Base-by-base conservation (phyloP, 2,888 invertebrate genomes). In the Chelonus formosanus region DNA sequence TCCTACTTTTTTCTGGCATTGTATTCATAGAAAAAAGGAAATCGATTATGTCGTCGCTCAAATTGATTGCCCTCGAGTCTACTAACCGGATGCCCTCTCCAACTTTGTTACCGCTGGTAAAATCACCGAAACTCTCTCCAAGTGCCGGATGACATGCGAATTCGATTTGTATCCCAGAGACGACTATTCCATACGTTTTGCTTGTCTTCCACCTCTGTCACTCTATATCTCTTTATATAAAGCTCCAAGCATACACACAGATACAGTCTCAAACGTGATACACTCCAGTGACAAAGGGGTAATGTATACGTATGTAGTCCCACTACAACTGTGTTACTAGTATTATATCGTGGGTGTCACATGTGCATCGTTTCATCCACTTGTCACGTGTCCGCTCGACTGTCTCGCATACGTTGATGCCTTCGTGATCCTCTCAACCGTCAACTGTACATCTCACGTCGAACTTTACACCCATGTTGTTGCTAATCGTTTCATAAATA, bases 21-120 rank as follows among this genome's bases (percentile, higher is more conserved):
- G 31, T 40, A 60, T 36, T 35, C 36, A 40, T 40, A 40, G 40
- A 40, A 61, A 36, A 53, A 34, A 43, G 32, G 20, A 62, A 62
- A 62, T 62, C 62, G 62, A 62, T 62, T 61, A 61, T 61, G 61
- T 61, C 53, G 50, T 63, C 48, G 57, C 56, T 52, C 48, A 45
- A 57, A 57, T 64, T 64, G 64, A 64, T 64, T 58, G 64, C 44
- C 61, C 57, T 57, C 45, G 52, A 58, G 62, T 44, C 31, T 20
- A 2, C 20, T 45, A 61, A 63, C 55, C 62, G 55, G 54, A 63
- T 54, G 31, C 45, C 35, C 54, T 63, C 64, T 63, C 50, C 48
- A 64, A 64, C 57, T 64, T 64, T 52, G 64, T 64, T 64, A 64
- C 57, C 53, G 43, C 40, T 35, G 35, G 58, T 58, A 20, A 35